Conservation (phyloP, 2,113 vertebrate genomes). For the Tricholaema leucomelas region DNA sequence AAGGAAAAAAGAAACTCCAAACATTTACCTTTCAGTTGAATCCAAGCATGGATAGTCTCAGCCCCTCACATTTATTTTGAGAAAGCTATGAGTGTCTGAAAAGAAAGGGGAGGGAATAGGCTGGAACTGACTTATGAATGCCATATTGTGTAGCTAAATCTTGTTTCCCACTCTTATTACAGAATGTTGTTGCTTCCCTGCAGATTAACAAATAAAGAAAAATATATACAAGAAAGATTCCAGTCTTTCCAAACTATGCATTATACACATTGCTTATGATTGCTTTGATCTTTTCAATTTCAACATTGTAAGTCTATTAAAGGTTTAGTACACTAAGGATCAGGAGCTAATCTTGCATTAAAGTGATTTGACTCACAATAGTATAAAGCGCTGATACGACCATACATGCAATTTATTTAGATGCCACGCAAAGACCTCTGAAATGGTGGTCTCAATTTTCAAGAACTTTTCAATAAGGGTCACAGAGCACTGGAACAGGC, state of each 20-base stretch:
- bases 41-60: constrained; percentile 38
- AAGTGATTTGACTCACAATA: constrained; percentile 56
- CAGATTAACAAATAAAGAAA: constrained; percentile 60
- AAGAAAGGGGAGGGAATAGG: constrained; percentile 44
- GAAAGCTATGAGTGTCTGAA: constrained; percentile 33
- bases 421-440: neutral
- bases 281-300: constrained; percentile 70
- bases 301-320: constrained; percentile 65
- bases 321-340: constrained; percentile 62
- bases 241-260: constrained; percentile 40
- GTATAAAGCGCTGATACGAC: constrained; percentile 36
- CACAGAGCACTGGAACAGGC: no score
- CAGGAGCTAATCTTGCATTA: constrained; percentile 59
- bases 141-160: constrained; percentile 31
- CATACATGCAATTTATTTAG: constrained; percentile 22
- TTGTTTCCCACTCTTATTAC: constrained; percentile 29
- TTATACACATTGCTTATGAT: constrained; percentile 38
- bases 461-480: no score
- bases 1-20: neutral
- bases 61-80: constrained; percentile 27
- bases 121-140: constrained; percentile 32
- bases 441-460: neutral
- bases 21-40: constrained; percentile 19
- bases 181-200: constrained; percentile 35
- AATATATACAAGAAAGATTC: constrained; percentile 37